phyloP scores from a whole-genome alignment of 1,140 invertebrate species.

The Trachymyrmex cornetzi region DNA sequence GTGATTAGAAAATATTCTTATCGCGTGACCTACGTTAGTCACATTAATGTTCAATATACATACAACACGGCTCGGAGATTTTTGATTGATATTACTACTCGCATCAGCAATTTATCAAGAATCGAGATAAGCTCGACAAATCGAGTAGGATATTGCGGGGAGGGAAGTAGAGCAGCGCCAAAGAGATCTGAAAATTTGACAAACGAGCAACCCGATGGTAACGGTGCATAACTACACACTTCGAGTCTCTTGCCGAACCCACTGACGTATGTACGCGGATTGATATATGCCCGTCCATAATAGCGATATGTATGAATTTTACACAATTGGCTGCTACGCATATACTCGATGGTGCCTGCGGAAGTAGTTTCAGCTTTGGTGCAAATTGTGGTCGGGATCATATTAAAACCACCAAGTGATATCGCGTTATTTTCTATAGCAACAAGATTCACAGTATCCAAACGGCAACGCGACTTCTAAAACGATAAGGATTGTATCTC shows the following conservation, averaged over 20 bases:
- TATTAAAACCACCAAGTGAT: constrained; percentile 62
- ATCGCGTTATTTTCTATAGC: constrained; percentile 1
- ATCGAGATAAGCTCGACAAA: constrained; percentile 60
- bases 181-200: constrained; percentile 41
- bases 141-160: constrained; percentile 5
- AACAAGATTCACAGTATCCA: background rate
- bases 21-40: background rate
- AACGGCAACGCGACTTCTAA: background rate
- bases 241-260: constrained; percentile 42
- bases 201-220: constrained; percentile 20
- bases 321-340: constrained; percentile 45
- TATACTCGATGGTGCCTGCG: constrained; percentile 52
- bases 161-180: background rate
- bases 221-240: constrained; percentile 9
- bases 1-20: background rate
- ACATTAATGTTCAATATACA: background rate
- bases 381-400: constrained; percentile 57
- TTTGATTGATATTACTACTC: constrained; percentile 4
- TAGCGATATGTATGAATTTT: constrained; percentile 61
- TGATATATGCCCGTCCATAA: constrained; percentile 59
- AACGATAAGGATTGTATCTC: background rate
- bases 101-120: constrained; percentile 26
- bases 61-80: background rate
- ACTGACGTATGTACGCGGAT: constrained; percentile 44
- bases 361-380: constrained; percentile 66